Conservation (phyloP, 2,888 invertebrate genomes). For the Polylopha cassiicola region DNA sequence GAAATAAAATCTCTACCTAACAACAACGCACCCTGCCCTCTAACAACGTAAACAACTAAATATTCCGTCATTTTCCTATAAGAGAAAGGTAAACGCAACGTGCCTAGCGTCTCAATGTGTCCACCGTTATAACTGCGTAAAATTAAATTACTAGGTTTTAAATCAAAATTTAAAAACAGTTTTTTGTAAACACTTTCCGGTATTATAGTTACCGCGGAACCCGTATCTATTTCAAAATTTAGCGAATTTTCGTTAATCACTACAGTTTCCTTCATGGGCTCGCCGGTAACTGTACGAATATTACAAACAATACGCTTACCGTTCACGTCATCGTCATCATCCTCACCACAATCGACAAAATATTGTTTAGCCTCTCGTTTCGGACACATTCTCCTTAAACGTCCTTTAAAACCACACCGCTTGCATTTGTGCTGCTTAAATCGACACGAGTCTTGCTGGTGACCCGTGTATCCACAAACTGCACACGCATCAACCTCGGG, state of each 20-base stretch:
- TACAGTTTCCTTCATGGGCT: constrained; percentile 1
- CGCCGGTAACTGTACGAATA: constrained; percentile 2
- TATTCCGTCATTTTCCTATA: constrained; percentile 4
- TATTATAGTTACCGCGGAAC: constrained; percentile 1
- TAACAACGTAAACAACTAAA: constrained; percentile 1
- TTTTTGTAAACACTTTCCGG: constrained; percentile 1
- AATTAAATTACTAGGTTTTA: constrained; percentile 7
- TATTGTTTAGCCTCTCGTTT: background rate
- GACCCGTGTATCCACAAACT: constrained; percentile 5
- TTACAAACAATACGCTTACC: background rate
- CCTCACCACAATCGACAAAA: background rate
- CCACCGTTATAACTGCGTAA: constrained; percentile 16
- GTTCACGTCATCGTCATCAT: background rate
- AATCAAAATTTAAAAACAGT: background rate
- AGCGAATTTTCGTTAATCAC: background rate
- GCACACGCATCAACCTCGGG: background rate
- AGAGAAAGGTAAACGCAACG: constrained; percentile 5
- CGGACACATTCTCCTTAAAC: background rate
- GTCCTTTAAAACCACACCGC: background rate
- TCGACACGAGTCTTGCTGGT: background rate
- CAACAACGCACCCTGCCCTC: constrained; percentile 1
- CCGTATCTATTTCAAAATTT: constrained; percentile 1
- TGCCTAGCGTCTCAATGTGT: constrained; percentile 6
- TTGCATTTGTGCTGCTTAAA: constrained; percentile 1
- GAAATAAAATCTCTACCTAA: constrained; percentile 16